phyloP scores from a whole-genome alignment of 1,140 invertebrate genomes.

The Ectropis grisescens region DNA sequence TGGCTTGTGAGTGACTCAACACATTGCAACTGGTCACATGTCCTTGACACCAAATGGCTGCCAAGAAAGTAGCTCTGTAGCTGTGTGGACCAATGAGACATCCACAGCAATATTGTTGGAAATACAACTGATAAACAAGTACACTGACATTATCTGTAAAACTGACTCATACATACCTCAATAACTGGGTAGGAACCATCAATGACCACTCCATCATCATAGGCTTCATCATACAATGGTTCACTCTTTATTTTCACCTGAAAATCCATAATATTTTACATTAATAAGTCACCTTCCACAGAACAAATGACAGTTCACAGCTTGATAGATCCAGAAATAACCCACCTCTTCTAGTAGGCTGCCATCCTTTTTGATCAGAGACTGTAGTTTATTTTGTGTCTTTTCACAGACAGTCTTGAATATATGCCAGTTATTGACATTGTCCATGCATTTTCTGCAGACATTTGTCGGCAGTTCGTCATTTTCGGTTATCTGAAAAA shows the following conservation, averaged over 20 bases:
- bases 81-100: slow-evolving; percentile 3
- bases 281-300: too few species aligned
- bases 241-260: slow-evolving; percentile 67
- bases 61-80: slow-evolving; percentile 5
- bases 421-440: slow-evolving; percentile 70
- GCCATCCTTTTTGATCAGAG: slow-evolving; percentile 63
- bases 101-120: too few species aligned
- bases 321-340: slow-evolving; percentile 35
- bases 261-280: slow-evolving; percentile 36
- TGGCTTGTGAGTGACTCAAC: slow-evolving; percentile 24
- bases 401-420: slow-evolving; percentile 70
- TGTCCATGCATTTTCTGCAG: slow-evolving; percentile 70
- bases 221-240: slow-evolving; percentile 54
- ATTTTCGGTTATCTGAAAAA: slow-evolving; percentile 69
- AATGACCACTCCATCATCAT: slow-evolving; percentile 67
- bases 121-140: too few species aligned
- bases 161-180: slow-evolving; percentile 36
- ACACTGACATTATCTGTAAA: too few species aligned
- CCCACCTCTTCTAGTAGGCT: slow-evolving; percentile 63
- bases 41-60: slow-evolving; percentile 45
- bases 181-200: slow-evolving; percentile 58
- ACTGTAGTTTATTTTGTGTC: slow-evolving; percentile 69
- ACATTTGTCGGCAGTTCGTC: slow-evolving; percentile 71
- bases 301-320: slow-evolving; percentile 37
- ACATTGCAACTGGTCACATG: slow-evolving; percentile 22